Evolutionary conservation across 2,888 invertebrate genomes (phyloP), one percentile per base, ranked within the genome.

Genomic region (Thelaira solivaga): DNA sequence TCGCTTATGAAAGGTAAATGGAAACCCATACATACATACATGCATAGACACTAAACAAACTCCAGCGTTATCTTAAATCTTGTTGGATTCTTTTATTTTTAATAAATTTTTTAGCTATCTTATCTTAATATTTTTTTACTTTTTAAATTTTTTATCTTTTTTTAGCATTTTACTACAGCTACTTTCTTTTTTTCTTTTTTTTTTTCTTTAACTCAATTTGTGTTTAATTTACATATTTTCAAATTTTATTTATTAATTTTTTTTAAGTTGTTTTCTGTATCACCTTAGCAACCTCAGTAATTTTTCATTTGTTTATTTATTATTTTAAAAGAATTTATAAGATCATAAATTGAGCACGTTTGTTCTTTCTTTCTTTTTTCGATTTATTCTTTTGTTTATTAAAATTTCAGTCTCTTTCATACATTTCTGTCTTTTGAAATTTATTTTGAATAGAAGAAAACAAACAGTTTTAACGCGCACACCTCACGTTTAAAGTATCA

Each of bases 401-500:
- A 11, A 16, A 57, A 49, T 36, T 51, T 65, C 65, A 65, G 22
- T 29, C 24, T 24, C 16, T 57, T 57, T 8, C 8, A 34, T 31
- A 55, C 16, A 31, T 49, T 73, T 1, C n/a, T 53, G 16, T 47
- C 62, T 34, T 41, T 24, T 34, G 13, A 10, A 18, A 18, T 51
- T 8, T 4, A 26, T n/a, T 57, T 55, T 29, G 16, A 51, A 4
- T 18, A 29, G 13, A 7, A 26, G 1, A 4, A 7, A 2, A 43
- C 16, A 10, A 69, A 24, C 13, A 16, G 16, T 11, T 55, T 53
- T 2, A 62, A 73, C 80, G 80, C 80, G 80, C 76, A 71, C n/a
- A n/a, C 71, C 76, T 69, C 61, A 81, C 80, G 74, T 80, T 76
- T 78, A 79, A 80, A 81, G 80, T 80, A 76, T 76, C 80, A 81